These are phyloP conservation scores for Hephaestus fuliginosus DNA, from an alignment of 2,797 vertebrate species.

Conservation along the genomic window DNA sequence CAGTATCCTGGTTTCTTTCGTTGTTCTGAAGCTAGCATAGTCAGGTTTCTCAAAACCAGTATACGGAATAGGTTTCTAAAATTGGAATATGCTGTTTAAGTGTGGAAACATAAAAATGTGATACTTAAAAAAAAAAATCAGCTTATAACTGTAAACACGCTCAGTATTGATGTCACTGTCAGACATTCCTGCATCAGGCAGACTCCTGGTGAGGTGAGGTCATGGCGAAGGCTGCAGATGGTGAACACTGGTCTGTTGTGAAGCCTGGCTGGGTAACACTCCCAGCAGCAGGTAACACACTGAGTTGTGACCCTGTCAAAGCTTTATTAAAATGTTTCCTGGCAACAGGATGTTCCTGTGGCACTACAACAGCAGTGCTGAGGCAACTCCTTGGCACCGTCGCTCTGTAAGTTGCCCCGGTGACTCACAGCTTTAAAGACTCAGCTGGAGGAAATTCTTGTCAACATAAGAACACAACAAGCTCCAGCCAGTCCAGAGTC, in stretches of 20 bases:
- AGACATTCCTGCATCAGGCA: background rate
- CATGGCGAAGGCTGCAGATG: constrained; percentile 26
- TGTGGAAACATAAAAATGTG: no score
- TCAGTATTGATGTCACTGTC: no score
- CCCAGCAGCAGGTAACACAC: constrained; percentile 46
- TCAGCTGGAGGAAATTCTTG: constrained; percentile 62
- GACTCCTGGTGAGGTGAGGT: constrained; percentile 2
- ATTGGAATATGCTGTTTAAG: no score
- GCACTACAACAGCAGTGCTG: constrained; percentile 38
- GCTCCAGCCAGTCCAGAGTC: constrained; percentile 32
- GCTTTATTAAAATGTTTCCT: constrained; percentile 59
- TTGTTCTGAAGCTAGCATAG: no score
- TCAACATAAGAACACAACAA: constrained; percentile 44
- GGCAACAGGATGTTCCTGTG: constrained; percentile 35
- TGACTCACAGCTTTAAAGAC: constrained; percentile 48
- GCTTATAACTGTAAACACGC: no score
- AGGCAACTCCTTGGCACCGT: constrained; percentile 57
- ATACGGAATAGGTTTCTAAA: no score
- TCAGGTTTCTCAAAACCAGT: no score
- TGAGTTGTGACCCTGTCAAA: constrained; percentile 28
- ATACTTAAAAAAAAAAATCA: no score
- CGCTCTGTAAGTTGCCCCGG: constrained; percentile 24
- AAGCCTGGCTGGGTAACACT: constrained; percentile 3
- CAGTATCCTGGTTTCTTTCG: no score
- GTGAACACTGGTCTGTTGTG: constrained; percentile 45